A percentile compares a stretch with the other conserved stretches of the same genome.
Conservation (phyloP, 1,140 invertebrate genomes). For the Sminthurides bifidus region DNA sequence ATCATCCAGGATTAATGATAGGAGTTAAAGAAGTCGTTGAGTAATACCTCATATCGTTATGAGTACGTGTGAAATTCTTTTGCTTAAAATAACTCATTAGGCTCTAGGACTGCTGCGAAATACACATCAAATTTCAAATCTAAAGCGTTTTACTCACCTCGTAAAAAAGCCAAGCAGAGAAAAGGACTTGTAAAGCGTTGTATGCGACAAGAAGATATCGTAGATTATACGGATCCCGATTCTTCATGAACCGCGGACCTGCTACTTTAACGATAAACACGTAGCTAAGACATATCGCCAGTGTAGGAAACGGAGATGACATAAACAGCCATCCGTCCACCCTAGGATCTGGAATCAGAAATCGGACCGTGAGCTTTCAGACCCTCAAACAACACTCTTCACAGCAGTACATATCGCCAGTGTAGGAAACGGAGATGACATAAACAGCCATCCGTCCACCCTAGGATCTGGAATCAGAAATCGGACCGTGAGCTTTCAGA, state of each 20-base stretch:
- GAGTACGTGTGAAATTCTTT: neutral
- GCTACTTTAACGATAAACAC: conserved; percentile 70
- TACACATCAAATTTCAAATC: neutral
- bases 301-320: conserved; percentile 76
- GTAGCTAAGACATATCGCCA: conserved; percentile 69
- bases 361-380: too few species aligned
- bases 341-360: conserved; percentile 80
- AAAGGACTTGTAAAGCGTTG: conserved; percentile 72
- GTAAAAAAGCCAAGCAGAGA: conserved; percentile 68
- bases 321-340: conserved; percentile 84
- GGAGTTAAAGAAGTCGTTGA: neutral
- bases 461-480: conserved; percentile 85
- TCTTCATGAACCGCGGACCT: conserved; percentile 74
- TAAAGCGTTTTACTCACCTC: conserved; percentile 49
- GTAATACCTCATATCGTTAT: neutral
- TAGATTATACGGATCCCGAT: conserved; percentile 68
- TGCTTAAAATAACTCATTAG: too few species aligned
- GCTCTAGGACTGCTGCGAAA: too few species aligned
- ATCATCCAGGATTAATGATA: neutral
- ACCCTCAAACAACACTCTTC: too few species aligned
- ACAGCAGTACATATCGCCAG: conserved; percentile 65
- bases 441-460: conserved; percentile 79
- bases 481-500: too few species aligned
- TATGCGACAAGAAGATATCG: conserved; percentile 66
- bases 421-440: conserved; percentile 81